These are phyloP conservation scores for Watsonalla binaria DNA, from an alignment of 2,888 invertebrate species.

Conservation along the genomic window DNA sequence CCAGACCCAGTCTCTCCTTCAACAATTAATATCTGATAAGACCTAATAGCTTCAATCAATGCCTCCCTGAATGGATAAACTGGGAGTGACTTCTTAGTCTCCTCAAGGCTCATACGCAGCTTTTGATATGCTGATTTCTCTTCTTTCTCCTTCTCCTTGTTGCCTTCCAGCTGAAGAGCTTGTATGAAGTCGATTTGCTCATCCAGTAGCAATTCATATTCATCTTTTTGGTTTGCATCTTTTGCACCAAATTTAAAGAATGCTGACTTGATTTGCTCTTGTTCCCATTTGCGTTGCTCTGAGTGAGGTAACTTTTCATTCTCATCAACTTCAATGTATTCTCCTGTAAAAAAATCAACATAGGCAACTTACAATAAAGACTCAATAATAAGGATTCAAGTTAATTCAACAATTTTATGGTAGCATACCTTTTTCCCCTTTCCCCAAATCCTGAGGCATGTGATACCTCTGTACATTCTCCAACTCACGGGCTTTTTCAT, in stretches of 20 bases:
- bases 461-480: conserved; percentile 96
- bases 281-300: conserved; percentile 97
- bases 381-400: not conserved
- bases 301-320: conserved; percentile 90
- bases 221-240: conserved; percentile 85
- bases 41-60: conserved; percentile 93
- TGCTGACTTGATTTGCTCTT: conserved; percentile 96
- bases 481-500: conserved; percentile 95
- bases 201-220: conserved; percentile 95
- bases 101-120: conserved; percentile 89
- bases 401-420: conserved; percentile 1
- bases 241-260: conserved; percentile 96
- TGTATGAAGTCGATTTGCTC: conserved; percentile 99
- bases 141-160: conserved; percentile 77
- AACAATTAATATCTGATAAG: conserved; percentile 94
- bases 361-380: not conserved
- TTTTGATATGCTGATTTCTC: conserved; percentile 82
- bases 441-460: conserved; percentile 94
- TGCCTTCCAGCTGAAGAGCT: conserved; percentile 88
- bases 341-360: conserved; percentile 58
- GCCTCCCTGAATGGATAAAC: conserved; percentile 95
- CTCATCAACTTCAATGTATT: conserved; percentile 92
- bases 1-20: conserved; percentile 99
- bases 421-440: conserved; percentile 79
- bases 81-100: conserved; percentile 94